Evolutionary conservation across 1,140 invertebrate species (phyloP), one percentile per base, ranked within the genome.

Genomic region (Papilio polyxenes): DNA sequence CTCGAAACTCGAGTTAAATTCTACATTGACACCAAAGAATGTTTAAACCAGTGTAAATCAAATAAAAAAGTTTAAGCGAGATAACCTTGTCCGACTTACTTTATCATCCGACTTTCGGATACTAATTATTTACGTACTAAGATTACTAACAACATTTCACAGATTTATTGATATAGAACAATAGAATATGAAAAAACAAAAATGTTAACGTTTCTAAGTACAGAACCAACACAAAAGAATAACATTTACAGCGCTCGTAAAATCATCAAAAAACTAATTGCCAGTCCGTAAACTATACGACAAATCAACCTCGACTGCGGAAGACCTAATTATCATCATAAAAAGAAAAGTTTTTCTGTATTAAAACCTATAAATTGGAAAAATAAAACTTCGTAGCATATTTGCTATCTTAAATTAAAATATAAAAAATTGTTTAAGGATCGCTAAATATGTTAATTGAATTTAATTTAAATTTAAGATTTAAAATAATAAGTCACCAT

Each of bases 181-280:
- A 72, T 37, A 72, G 40, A 72, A 72, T 17, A 72, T 65, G 11
- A 31, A 65, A 65, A 9, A 65, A 11, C 20, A 72, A 37, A 72
- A 37, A 72, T 72, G 7, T 72, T 40, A 15, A 1, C 23, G 23
- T 31, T 31, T 23, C 3, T 40, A 37, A 37, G 4, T 7, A 72
- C 13, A 7, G 62, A 65, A 31, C 4, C 23, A 31, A 65, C 62
- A 65, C 62, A 65, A 65, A 65, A 59, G 56, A 59, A 15, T 72
- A 40, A 72, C 31, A 11, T 77, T 77, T 77, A 49, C 48, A 37
- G 9, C 75, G 10, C 23, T 37, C 20, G 49, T 51, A 56, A 51
- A 77, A 77, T 53, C 20, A 77, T 53, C 13, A 56, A 11, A 77
- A 53, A 77, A 13, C 23, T 15, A 77, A 77, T 77, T 23, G 23